Base-by-base conservation (phyloP, 1,140 invertebrate species). In the Cylas formicarius region DNA sequence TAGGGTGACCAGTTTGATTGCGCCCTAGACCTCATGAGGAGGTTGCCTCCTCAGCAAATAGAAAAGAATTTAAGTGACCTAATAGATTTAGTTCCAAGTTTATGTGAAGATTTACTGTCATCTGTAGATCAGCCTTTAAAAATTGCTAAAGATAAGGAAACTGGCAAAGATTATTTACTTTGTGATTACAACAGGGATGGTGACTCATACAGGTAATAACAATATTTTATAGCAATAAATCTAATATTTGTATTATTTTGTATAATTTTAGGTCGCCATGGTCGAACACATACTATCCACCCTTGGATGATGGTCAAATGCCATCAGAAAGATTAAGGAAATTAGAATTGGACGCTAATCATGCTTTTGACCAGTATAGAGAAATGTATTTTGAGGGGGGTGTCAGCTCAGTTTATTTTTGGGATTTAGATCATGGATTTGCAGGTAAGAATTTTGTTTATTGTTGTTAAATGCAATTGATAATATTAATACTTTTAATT, bases 341-440 rank as follows among this genome's bases (percentile, higher is more conserved):
- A 68, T 69, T 99, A 51, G 97, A 99, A 73, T 81, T 99, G 33
- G 94, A 99, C 65, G 95, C 95, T 0, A 99, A 99, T 72, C 79
- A 86, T 65, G 96, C 96, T 8, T 99, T 99, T 69, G 94, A 99
- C 68, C 90, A 96, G 63, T 99, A 98, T 65, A 81, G 94, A 67
- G 95, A 99, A 70, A 93, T 99, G 84, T 98, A 99, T 71, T 99
- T 97, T 69, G 97, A 99, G 71, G 97, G 97, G 40, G 96, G 97
- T 10, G 91, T 99, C 1, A 99, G 95, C 1, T 99, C 95, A 7
- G 96, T 98, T 0, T 99, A 99, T 71, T 75, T 99, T 29, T 99
- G 97, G 97, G 96, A 99, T 60, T 78, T 99, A 62, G 94, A 98
- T 63, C 91, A 96, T 70, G 94, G 94, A 3, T 99, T 99, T 78